Percentiles rank a stretch among this genome's conserved stretches.
These are phyloP conservation scores for Tigriopus japonicus DNA, from an alignment of 1,140 invertebrate genomes.

Conservation along the genomic window DNA sequence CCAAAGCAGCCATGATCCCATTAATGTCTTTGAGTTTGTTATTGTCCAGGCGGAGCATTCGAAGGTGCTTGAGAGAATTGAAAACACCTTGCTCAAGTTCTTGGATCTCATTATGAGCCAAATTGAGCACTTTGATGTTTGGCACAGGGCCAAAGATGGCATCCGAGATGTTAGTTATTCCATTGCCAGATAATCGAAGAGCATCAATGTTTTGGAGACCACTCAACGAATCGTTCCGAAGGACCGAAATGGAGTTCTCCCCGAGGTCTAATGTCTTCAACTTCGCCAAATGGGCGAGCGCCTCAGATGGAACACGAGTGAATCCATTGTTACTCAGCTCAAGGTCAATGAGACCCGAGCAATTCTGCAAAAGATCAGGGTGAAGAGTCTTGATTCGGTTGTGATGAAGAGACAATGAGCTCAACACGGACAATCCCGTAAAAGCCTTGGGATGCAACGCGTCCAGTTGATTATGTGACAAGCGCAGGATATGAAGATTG, in stretches of 20 bases:
- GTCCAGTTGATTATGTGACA: slow-evolving; percentile 47
- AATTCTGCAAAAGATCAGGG: slow-evolving; percentile 51
- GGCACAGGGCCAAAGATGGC: slow-evolving; percentile 62
- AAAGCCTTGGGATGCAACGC: slow-evolving; percentile 53
- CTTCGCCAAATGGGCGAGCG: slow-evolving; percentile 51
- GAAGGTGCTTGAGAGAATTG: slow-evolving; percentile 57
- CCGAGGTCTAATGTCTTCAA: slow-evolving; percentile 69
- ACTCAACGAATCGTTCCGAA: slow-evolving; percentile 53
- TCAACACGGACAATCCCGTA: slow-evolving; percentile 45
- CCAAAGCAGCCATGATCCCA: slow-evolving; percentile 61
- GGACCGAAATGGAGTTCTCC: slow-evolving; percentile 63
- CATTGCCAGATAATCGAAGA: slow-evolving; percentile 64
- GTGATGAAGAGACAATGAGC: slow-evolving; percentile 48
- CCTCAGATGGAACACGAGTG: slow-evolving; percentile 46
- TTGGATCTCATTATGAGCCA: slow-evolving; percentile 66
- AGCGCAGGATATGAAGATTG: slow-evolving; percentile 48
- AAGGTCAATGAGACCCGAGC: slow-evolving; percentile 58
- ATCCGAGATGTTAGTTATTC: slow-evolving; percentile 61
- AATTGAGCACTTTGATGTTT: slow-evolving; percentile 63
- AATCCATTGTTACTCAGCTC: slow-evolving; percentile 65
- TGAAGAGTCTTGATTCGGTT: slow-evolving; percentile 49
- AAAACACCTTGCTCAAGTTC: slow-evolving; percentile 65
- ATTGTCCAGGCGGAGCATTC: slow-evolving; percentile 65
- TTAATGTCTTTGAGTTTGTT: slow-evolving; percentile 67
- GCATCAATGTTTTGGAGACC: slow-evolving; percentile 61